Percentiles rank a stretch among this genome's conserved stretches.
These are phyloP conservation scores for Zelostemma sp. DNA, from an alignment of 1,140 invertebrate species.

Conservation along the genomic window DNA sequence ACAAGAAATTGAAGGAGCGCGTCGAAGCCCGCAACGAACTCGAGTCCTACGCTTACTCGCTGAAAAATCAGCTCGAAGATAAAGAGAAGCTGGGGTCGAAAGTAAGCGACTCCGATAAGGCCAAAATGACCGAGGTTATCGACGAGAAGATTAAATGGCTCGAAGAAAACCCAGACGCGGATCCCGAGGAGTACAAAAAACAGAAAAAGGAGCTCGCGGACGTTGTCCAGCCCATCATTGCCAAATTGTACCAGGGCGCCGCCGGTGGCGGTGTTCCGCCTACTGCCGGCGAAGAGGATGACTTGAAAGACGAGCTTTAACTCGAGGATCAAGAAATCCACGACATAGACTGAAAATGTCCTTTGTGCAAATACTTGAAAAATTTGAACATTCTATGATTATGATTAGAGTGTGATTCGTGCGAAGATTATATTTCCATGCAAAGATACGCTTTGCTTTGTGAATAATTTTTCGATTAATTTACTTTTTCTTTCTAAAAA, in stretches of 20 bases:
- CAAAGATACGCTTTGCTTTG: no score
- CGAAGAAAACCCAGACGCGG: constrained; percentile 95
- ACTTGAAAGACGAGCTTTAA: constrained; percentile 92
- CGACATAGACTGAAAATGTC: constrained; percentile 55
- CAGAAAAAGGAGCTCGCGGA: constrained; percentile 98
- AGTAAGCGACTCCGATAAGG: constrained; percentile 89
- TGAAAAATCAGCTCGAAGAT: constrained; percentile 97
- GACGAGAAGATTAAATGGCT: constrained; percentile 99
- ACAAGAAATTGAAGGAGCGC: constrained; percentile 96
- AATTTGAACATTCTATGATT: neutral
- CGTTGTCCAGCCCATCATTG: constrained; percentile 96
- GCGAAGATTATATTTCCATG: no score
- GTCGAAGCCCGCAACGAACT: constrained; percentile 96
- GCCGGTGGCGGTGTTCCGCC: constrained; percentile 80
- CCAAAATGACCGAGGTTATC: constrained; percentile 95
- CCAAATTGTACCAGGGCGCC: constrained; percentile 93
- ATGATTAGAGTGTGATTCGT: no score
- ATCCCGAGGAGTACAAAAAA: constrained; percentile 93
- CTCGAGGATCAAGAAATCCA: constrained; percentile 74
- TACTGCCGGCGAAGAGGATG: constrained; percentile 77
- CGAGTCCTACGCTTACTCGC: constrained; percentile 97
- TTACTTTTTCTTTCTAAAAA: no score
- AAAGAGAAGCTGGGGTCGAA: constrained; percentile 99
- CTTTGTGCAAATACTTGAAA: constrained; percentile 14
- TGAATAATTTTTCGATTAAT: no score